A percentile compares a stretch with the other conserved stretches of the same genome.
These are phyloP conservation scores for Holacanthella duospinosa DNA, from an alignment of 2,888 invertebrate genomes.

Conservation along the genomic window DNA sequence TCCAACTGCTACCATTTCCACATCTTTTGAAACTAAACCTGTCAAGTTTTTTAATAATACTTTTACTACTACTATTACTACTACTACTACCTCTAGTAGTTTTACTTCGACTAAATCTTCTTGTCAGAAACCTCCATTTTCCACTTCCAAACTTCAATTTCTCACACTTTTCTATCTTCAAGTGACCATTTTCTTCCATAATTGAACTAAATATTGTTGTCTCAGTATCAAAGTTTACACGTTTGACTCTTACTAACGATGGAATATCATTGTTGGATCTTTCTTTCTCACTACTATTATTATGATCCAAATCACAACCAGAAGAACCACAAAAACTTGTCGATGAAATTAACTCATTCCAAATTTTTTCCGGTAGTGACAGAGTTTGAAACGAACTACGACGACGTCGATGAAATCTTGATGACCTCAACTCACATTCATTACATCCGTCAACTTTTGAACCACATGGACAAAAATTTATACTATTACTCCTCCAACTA, in stretches of 20 bases:
- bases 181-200: neutral
- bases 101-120: neutral
- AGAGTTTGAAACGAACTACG: conserved; percentile 11
- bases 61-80: too few relatives aligned
- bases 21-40: too few relatives aligned
- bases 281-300: neutral
- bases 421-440: too few relatives aligned
- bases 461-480: too few relatives aligned
- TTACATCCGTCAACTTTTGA: too few relatives aligned
- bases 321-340: neutral
- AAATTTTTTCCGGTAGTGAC: conserved; percentile 22
- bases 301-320: neutral
- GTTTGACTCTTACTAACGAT: neutral
- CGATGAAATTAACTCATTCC: conserved; percentile 15
- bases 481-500: neutral
- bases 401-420: too few relatives aligned
- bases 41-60: conserved; percentile 3
- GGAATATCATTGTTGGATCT: neutral
- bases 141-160: neutral
- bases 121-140: neutral
- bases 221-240: neutral
- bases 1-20: too few relatives aligned
- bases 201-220: neutral
- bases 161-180: neutral
- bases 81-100: neutral